These are phyloP conservation scores for Cariama cristata DNA, from an alignment of 2,113 vertebrate species.

Conservation along the genomic window DNA sequence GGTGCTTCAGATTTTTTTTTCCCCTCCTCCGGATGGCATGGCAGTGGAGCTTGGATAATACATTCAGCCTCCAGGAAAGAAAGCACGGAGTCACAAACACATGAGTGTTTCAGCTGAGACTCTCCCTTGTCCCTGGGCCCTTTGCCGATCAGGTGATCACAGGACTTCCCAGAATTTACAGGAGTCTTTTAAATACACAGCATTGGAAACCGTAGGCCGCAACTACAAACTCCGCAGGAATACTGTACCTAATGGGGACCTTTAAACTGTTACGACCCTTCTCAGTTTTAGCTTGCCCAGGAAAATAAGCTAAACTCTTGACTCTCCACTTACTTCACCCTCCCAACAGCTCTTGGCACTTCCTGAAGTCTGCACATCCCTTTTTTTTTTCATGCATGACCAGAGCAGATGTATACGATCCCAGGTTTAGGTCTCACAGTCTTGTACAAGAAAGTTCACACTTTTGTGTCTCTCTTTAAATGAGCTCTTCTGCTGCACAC, in stretches of 20 bases:
- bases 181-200: accelerated
- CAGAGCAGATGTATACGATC: neutral
- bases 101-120: neutral
- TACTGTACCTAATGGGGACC: accelerated
- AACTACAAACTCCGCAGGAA: neutral
- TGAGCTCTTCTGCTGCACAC: neutral
- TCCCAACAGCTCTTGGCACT: neutral
- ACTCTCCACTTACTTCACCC: neutral
- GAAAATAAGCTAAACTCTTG: neutral
- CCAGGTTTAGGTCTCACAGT: neutral
- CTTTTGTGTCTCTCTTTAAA: neutral
- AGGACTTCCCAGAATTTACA: neutral
- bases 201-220: neutral
- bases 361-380: neutral
- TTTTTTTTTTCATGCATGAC: neutral
- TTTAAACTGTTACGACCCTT: neutral
- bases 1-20: neutral
- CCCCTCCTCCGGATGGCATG: accelerated
- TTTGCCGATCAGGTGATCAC: neutral
- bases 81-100: neutral
- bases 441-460: neutral
- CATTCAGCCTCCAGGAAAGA: conserved; percentile 5
- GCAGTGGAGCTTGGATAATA: neutral
- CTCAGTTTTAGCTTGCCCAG: neutral
- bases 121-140: neutral